phyloP scores from a whole-genome alignment of 2,797 vertebrate species.

The Macrochelys suwanniensis region DNA sequence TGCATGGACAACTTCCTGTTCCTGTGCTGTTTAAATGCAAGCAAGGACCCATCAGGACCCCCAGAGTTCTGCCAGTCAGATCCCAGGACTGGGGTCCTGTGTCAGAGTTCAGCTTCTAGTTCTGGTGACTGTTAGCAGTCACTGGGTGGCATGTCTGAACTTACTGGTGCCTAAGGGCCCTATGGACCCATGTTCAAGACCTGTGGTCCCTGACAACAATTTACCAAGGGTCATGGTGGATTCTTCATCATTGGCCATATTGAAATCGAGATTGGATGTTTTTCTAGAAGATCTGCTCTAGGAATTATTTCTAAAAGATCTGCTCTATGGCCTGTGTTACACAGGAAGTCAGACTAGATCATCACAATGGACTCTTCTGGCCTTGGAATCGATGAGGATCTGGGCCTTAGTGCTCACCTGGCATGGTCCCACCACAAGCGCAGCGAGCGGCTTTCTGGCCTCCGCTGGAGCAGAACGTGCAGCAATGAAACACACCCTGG shows the following conservation, averaged over 20 bases:
- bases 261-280: background rate
- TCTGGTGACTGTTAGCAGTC: background rate
- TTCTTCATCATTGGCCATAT: background rate
- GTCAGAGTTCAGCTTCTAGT: background rate
- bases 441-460: conserved; percentile 91
- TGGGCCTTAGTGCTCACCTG: conserved; percentile 82
- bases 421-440: conserved; percentile 94
- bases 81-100: background rate
- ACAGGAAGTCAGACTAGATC: background rate
- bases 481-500: conserved; percentile 91
- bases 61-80: background rate
- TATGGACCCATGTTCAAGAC: background rate
- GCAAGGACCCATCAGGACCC: background rate
- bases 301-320: background rate
- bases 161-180: background rate
- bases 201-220: background rate
- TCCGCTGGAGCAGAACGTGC: conserved; percentile 94
- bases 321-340: background rate
- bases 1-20: background rate
- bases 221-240: background rate
- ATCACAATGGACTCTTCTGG: background rate
- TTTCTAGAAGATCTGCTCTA: background rate
- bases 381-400: background rate
- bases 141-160: background rate
- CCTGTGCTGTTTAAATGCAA: background rate